Conservation (phyloP, 37 sponge, comb jelly and placozoan genomes). For the Crambe crambe region DNA sequence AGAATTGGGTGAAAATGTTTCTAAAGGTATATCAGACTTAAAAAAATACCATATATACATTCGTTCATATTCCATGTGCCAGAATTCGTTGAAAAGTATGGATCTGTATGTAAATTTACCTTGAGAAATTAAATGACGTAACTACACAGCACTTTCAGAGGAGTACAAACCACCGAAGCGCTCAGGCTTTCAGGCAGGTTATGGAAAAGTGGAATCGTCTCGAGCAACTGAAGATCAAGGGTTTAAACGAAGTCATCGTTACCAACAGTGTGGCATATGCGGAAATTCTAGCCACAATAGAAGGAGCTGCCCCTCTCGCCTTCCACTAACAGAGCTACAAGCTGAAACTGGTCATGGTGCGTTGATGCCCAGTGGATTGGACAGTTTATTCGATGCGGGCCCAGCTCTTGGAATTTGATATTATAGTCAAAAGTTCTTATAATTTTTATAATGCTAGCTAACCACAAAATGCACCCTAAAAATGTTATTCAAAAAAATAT, state of each 20-base stretch:
- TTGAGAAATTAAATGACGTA: neutral
- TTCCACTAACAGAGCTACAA: neutral
- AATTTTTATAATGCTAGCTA: too few species aligned
- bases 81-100: neutral
- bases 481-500: too few species aligned
- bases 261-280: neutral
- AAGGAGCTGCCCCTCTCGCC: neutral
- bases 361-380: too few species aligned
- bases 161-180: neutral
- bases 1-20: too few species aligned
- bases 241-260: neutral
- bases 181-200: neutral
- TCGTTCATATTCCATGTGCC: neutral
- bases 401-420: too few species aligned
- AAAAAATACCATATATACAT: neutral
- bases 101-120: neutral
- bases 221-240: neutral
- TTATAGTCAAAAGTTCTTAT: too few species aligned
- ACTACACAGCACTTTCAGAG: neutral
- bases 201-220: neutral
- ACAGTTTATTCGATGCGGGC: too few species aligned
- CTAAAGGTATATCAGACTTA: too few species aligned
- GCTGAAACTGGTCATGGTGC: too few species aligned
- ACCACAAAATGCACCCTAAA: too few species aligned
- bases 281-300: neutral